Conservation (phyloP, 2,797 vertebrate genomes). For the Dromococcyx pavoninus region DNA sequence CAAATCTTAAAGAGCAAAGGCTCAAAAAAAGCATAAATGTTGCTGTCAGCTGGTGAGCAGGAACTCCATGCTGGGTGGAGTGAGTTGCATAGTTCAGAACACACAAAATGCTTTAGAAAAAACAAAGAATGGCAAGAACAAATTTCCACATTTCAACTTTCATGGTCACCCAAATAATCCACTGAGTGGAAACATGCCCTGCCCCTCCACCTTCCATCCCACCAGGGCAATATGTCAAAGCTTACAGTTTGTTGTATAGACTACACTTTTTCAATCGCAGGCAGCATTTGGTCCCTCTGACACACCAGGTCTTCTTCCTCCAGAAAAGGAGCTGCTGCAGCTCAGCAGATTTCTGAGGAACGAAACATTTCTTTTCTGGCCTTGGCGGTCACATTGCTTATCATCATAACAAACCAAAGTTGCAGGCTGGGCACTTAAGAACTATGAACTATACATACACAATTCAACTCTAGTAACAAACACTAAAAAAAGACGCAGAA, state of each 20-base stretch:
- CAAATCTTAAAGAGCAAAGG: neutral
- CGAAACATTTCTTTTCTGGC: neutral
- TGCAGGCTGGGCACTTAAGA: neutral
- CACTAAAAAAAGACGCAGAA: constrained; percentile 78
- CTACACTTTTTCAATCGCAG: neutral
- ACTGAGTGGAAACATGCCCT: neutral
- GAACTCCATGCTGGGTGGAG: neutral
- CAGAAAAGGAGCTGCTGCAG: neutral
- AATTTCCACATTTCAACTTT: neutral
- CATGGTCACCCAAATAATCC: neutral
- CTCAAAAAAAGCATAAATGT: neutral
- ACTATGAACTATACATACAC: neutral
- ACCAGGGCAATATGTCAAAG: fast-evolving
- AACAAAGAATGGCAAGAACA: neutral
- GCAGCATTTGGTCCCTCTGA: neutral
- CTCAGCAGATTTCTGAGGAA: neutral
- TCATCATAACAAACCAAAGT: fast-evolving
- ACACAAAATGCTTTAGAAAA: neutral
- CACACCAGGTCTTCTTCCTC: neutral
- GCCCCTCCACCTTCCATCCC: too few species aligned
- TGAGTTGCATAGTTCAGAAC: neutral
- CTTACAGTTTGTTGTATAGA: neutral
- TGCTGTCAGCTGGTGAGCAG: neutral
- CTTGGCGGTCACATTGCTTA: neutral
- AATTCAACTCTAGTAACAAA: constrained; percentile 32